A percentile compares a stretch with the other conserved stretches of the same genome.
phyloP scores from a whole-genome alignment of 2,888 invertebrate species.

The Drosophila testacea region DNA sequence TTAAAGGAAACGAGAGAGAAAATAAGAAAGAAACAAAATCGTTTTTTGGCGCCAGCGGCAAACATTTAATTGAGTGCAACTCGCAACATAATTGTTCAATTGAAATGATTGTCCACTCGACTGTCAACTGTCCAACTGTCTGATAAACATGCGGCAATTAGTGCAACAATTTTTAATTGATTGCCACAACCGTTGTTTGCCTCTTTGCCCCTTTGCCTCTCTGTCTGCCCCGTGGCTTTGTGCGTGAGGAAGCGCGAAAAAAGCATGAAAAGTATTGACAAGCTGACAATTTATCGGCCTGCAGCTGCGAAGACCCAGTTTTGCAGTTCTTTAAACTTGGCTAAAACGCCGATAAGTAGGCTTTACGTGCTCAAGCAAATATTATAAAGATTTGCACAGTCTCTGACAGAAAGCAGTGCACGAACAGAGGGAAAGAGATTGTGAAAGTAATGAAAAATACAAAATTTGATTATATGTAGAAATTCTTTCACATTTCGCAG shows the following conservation, averaged over 20 bases:
- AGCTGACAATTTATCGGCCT: conserved; percentile 2
- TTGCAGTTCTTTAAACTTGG: conserved; percentile 14
- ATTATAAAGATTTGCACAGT: conserved; percentile 12
- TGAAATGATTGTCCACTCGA: conserved; percentile 58
- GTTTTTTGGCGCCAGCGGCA: conserved; percentile 33
- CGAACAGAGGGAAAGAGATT: conserved; percentile 4
- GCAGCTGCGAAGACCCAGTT: conserved; percentile 14
- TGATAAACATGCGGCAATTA: conserved; percentile 70
- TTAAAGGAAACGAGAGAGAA: conserved; percentile 4
- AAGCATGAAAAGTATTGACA: conserved; percentile 20
- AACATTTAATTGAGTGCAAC: conserved; percentile 73
- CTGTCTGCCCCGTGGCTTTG: not conserved
- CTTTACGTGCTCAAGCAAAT: conserved; percentile 46
- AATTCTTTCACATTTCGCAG: conserved; percentile 6
- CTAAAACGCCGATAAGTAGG: conserved; percentile 53
- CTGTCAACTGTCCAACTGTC: conserved; percentile 1
- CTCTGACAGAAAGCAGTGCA: not conserved
- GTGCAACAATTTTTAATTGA: conserved; percentile 70
- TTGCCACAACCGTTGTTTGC: conserved; percentile 42
- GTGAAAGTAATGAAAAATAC: conserved; percentile 10
- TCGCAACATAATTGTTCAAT: conserved; percentile 70
- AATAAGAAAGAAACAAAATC: conserved; percentile 9
- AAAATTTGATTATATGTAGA: conserved; percentile 5
- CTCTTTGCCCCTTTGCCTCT: conserved; percentile 2
- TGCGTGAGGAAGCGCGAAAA: conserved; percentile 56